Evolutionary conservation across 2,797 vertebrate genomes (phyloP).

Genomic region (Hyperoplus immaculatus): DNA sequence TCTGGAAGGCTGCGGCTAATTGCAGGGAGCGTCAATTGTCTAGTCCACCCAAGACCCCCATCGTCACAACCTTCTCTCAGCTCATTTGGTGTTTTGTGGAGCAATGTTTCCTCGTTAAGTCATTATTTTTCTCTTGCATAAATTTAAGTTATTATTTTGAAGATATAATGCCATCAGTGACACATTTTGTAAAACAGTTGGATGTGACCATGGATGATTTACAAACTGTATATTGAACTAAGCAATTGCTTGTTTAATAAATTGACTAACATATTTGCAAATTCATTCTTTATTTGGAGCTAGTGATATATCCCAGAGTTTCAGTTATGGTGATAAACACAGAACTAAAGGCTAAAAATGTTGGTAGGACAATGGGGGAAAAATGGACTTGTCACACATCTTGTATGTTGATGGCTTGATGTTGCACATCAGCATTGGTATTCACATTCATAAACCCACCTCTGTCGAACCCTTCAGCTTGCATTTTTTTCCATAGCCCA

Average conservation of each 20-base stretch:
- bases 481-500: conserved; percentile 31
- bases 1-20: conserved; percentile 47
- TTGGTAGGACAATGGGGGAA: neutral
- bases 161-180: neutral
- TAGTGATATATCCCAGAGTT: neutral
- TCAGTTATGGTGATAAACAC: neutral
- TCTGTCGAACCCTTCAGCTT: conserved; percentile 23
- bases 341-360: neutral
- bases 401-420: conserved; percentile 1
- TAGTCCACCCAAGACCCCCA: conserved; percentile 24
- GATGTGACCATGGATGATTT: neutral
- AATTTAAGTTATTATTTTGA: neutral
- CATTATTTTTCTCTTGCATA: neutral
- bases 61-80: conserved; percentile 23
- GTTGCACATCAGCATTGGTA: conserved; percentile 7
- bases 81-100: neutral
- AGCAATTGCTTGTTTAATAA: neutral
- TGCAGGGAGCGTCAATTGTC: conserved; percentile 28
- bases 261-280: neutral
- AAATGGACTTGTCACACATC: conserved; percentile 4
- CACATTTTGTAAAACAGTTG: neutral
- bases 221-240: neutral
- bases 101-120: conserved; percentile 5
- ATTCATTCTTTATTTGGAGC: conserved; percentile 2
- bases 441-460: conserved; percentile 13